Percentiles rank a stretch among this genome's conserved stretches.
Evolutionary conservation across 2,888 invertebrate genomes (phyloP).

Genomic region (Maniola hyperantus): DNA sequence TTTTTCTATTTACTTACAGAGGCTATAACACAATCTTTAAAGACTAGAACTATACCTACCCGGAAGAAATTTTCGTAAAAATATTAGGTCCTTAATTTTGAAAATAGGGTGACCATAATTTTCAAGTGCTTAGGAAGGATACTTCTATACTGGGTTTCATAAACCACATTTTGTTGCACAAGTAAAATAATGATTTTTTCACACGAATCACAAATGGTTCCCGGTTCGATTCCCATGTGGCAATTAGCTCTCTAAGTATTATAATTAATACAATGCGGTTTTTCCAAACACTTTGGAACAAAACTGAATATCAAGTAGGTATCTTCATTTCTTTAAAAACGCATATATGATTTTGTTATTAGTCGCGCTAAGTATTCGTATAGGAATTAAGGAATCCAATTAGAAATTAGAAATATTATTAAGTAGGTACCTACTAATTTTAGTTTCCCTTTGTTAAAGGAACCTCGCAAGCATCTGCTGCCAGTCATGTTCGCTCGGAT

Average conservation of each 20-base stretch:
- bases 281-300: background rate
- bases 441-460: constrained; percentile 75
- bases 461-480: constrained; percentile 85
- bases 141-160: background rate
- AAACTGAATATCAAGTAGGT: background rate
- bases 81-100: background rate
- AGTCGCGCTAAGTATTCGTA: constrained; percentile 7
- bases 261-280: background rate
- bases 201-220: background rate
- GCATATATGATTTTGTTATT: background rate
- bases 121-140: background rate
- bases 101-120: background rate
- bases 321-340: too few species aligned
- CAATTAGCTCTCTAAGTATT: background rate
- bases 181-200: background rate
- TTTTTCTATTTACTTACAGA: background rate
- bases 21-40: background rate
- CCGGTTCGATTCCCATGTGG: too few species aligned
- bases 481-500: constrained; percentile 87
- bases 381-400: constrained; percentile 23
- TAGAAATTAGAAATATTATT: background rate
- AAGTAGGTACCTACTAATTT: constrained; percentile 6
- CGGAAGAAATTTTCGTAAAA: background rate
- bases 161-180: background rate
- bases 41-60: background rate